Percentiles rank a stretch among this genome's conserved stretches.
Evolutionary conservation across 2,888 invertebrate species (phyloP).

Genomic region (Drosophila hamatofila): DNA sequence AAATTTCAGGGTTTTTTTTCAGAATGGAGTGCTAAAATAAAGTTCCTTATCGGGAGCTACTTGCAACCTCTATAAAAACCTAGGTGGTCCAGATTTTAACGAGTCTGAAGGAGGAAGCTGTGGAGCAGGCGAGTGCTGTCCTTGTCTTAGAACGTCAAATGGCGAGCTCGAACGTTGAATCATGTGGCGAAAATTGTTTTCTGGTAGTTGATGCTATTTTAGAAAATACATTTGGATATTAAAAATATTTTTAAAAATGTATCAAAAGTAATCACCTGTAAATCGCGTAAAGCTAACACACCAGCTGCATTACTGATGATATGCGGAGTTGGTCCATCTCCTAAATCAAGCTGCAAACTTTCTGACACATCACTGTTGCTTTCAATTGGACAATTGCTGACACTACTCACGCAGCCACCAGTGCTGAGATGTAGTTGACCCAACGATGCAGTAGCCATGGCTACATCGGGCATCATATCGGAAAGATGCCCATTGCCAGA

Average conservation of each 20-base stretch:
- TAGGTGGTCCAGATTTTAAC: slow-evolving; percentile 85
- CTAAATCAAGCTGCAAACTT: slow-evolving; percentile 90
- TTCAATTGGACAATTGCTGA: slow-evolving; percentile 43
- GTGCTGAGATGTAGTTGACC: slow-evolving; percentile 88
- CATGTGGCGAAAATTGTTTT: slow-evolving; percentile 84
- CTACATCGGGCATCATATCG: slow-evolving; percentile 96
- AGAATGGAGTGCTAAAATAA: slow-evolving; percentile 85
- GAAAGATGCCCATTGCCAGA: slow-evolving; percentile 90
- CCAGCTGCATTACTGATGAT: slow-evolving; percentile 78
- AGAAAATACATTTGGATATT: neutral
- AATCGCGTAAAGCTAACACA: slow-evolving; percentile 82
- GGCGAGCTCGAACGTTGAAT: slow-evolving; percentile 85
- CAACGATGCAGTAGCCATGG: slow-evolving; percentile 93
- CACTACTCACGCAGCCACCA: slow-evolving; percentile 38
- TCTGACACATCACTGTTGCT: slow-evolving; percentile 83
- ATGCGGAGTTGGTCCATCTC: slow-evolving; percentile 91
- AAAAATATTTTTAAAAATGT: neutral
- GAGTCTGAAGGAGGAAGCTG: slow-evolving; percentile 82
- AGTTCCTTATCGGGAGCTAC: slow-evolving; percentile 85
- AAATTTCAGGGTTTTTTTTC: slow-evolving; percentile 47
- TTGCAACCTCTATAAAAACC: slow-evolving; percentile 85
- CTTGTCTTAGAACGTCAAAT: slow-evolving; percentile 84
- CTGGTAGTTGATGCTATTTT: slow-evolving; percentile 83
- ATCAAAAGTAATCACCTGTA: slow-evolving; percentile 77
- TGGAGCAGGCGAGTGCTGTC: slow-evolving; percentile 82